These are phyloP conservation scores for Aplochiton taeniatus DNA, from an alignment of 2,797 vertebrate species.

Conservation along the genomic window DNA sequence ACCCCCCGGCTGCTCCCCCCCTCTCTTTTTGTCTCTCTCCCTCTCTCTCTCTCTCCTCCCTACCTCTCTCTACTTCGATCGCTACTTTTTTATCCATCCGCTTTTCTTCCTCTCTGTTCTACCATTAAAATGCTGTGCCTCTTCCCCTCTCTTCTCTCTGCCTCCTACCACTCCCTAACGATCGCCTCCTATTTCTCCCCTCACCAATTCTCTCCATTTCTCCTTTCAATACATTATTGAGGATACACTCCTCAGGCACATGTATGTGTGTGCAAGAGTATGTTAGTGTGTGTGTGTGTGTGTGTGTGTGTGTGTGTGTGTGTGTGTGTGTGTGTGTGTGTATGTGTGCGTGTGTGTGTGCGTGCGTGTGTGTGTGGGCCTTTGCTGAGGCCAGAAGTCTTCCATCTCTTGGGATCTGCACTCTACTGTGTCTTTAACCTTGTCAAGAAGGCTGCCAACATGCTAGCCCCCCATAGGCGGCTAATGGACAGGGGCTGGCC, in stretches of 20 bases:
- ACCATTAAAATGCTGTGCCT: no score
- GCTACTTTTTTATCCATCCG: background rate
- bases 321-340: constrained; percentile 5
- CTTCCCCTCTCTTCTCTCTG: no score
- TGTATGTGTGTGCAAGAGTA: background rate
- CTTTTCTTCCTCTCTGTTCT: background rate
- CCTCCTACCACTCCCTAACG: background rate
- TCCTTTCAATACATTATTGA: no score
- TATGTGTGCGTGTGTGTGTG: constrained; percentile 2
- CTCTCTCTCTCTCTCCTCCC: background rate
- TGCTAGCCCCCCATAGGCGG: background rate
- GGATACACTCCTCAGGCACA: no score
- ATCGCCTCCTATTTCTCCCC: no score
- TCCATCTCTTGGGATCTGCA: constrained; percentile 3
- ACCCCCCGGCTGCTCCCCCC: background rate
- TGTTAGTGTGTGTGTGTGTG: background rate
- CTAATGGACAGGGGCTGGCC: no score
- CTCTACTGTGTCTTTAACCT: constrained; percentile 3
- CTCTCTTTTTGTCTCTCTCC: background rate
- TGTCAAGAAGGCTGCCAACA: background rate
- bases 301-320: background rate
- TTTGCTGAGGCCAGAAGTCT: constrained; percentile 2
- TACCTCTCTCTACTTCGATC: background rate
- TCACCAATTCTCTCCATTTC: no score
- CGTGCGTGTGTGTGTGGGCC: constrained; percentile 2